A percentile compares a stretch with the other conserved stretches of the same genome.
These are phyloP conservation scores for Unio pictorum DNA, from an alignment of 2,888 invertebrate genomes.

Conservation along the genomic window DNA sequence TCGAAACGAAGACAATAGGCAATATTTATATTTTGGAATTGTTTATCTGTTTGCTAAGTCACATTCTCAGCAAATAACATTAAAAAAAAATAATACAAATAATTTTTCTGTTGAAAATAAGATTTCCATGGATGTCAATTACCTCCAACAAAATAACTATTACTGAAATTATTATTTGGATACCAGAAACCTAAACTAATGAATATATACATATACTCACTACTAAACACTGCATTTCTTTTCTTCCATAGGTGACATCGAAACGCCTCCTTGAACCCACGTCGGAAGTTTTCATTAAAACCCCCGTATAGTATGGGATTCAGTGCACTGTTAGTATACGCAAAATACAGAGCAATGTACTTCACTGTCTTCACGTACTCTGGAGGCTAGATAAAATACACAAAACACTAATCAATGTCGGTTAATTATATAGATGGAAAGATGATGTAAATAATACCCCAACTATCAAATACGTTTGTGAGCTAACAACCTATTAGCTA, in stretches of 20 bases:
- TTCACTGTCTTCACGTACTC: constrained; percentile 39
- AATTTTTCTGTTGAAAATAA: no score
- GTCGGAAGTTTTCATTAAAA: constrained; percentile 60
- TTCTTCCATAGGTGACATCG: constrained; percentile 41
- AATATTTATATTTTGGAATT: no score
- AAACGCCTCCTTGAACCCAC: constrained; percentile 55
- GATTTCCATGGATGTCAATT: no score
- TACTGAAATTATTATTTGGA: no score
- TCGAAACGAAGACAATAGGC: no score
- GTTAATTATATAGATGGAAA: background rate
- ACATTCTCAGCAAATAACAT: no score
- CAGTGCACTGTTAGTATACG: constrained; percentile 57
- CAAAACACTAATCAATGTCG: background rate
- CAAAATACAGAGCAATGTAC: constrained; percentile 54
- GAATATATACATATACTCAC: constrained; percentile 25
- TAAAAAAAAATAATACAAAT: no score
- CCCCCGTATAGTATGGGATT: constrained; percentile 61
- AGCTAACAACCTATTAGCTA: no score
- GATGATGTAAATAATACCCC: background rate
- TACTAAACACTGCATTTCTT: constrained; percentile 45
- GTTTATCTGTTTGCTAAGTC: no score
- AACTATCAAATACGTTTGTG: background rate
- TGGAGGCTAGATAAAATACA: constrained; percentile 34
- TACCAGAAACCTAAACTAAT: background rate
- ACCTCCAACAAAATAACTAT: no score